These are phyloP conservation scores for Sinhomidia bicolor DNA, from an alignment of 2,888 invertebrate genomes.

Conservation along the genomic window DNA sequence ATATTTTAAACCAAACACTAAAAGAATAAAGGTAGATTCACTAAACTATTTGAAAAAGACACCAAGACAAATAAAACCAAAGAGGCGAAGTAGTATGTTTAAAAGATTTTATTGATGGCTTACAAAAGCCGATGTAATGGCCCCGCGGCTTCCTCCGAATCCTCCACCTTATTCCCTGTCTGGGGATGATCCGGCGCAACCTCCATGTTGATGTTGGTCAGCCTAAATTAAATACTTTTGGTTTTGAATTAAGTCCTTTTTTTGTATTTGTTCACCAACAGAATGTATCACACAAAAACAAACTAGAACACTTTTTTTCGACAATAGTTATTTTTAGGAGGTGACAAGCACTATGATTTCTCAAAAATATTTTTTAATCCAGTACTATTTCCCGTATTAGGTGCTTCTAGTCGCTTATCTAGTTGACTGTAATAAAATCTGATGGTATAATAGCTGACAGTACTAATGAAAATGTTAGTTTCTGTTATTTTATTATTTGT, in stretches of 20 bases:
- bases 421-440: neutral
- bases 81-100: conserved; percentile 23
- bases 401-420: neutral
- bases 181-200: conserved; percentile 77
- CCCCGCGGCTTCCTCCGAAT: conserved; percentile 78
- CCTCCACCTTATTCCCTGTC: conserved; percentile 78
- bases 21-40: neutral
- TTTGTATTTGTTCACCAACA: neutral
- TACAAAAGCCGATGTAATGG: conserved; percentile 79
- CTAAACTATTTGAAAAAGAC: neutral
- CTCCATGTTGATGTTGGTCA: conserved; percentile 69
- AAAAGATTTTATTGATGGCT: conserved; percentile 68
- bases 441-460: neutral
- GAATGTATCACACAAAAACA: conserved; percentile 19
- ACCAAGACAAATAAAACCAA: too few relatives aligned
- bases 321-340: neutral
- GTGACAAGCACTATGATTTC: conserved; percentile 24
- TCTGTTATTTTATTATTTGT: neutral
- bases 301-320: neutral
- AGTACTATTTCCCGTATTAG: conserved; percentile 17
- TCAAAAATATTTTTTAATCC: neutral
- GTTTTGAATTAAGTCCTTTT: conserved; percentile 19
- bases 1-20: too few relatives aligned
- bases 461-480: neutral
- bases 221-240: conserved; percentile 42